Percentiles rank a stretch among this genome's conserved stretches.
phyloP scores from a whole-genome alignment of 1,140 invertebrate genomes.

The Euwallacea similis region DNA sequence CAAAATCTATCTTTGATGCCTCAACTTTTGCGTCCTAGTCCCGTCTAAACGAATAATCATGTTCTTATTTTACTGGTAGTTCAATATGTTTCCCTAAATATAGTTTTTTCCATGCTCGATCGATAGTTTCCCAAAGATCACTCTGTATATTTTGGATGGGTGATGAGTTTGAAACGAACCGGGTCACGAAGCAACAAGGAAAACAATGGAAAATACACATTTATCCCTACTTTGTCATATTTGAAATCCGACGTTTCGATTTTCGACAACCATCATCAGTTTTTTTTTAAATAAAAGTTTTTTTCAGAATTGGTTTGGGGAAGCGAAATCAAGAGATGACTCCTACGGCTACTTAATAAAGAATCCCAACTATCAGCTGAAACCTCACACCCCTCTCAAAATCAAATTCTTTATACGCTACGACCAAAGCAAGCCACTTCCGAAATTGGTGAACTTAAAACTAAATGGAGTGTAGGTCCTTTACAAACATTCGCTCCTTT shows the following conservation, averaged over 20 bases:
- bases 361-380: slow-evolving; percentile 46
- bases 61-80: too few relatives aligned
- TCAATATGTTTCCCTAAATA: too few relatives aligned
- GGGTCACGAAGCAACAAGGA: background rate
- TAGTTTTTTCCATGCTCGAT: too few relatives aligned
- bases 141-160: background rate
- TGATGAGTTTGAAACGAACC: background rate
- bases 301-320: slow-evolving; percentile 53
- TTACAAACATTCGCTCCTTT: background rate
- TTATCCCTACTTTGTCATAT: too few relatives aligned
- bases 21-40: too few relatives aligned
- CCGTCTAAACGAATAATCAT: too few relatives aligned
- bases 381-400: slow-evolving; percentile 41
- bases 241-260: too few relatives aligned
- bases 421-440: slow-evolving; percentile 44
- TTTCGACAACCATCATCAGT: too few relatives aligned
- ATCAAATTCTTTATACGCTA: slow-evolving; percentile 51
- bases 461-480: slow-evolving; percentile 47
- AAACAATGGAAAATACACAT: background rate
- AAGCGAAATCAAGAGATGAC: slow-evolving; percentile 48
- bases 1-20: too few relatives aligned
- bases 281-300: background rate
- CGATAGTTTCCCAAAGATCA: too few relatives aligned
- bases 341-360: slow-evolving; percentile 48
- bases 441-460: slow-evolving; percentile 42